Evolutionary conservation across 1,140 invertebrate genomes (phyloP).

Genomic region (Macrostomum lignano): DNA sequence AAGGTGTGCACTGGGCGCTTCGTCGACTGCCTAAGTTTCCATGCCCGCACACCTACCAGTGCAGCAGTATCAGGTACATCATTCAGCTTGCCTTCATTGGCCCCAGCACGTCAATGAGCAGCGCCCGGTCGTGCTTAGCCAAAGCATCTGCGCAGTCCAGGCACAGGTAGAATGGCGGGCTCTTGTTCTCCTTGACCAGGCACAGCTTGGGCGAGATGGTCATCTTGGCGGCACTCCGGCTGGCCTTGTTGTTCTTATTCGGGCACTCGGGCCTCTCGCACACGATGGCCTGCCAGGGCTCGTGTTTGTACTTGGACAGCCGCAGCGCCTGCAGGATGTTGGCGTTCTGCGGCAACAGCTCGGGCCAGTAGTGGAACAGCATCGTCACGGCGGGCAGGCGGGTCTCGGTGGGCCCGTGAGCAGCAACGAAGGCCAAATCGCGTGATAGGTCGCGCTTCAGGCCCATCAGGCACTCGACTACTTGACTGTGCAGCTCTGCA

Average conservation of each 20-base stretch:
- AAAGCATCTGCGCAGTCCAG: conserved; percentile 33
- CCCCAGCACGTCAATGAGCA: too few relatives aligned
- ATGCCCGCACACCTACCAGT: too few relatives aligned
- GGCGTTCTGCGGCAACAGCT: conserved; percentile 66
- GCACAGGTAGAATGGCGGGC: conserved; percentile 15
- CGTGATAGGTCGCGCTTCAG: conserved; percentile 50
- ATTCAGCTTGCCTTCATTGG: too few relatives aligned
- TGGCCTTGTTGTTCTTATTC: too few relatives aligned
- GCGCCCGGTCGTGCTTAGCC: conserved; percentile 37
- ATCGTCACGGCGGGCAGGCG: conserved; percentile 69
- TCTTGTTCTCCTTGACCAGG: too few relatives aligned
- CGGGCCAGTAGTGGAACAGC: conserved; percentile 96
- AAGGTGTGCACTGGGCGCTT: too few relatives aligned
- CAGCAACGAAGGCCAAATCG: conserved; percentile 75
- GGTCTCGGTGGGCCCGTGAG: conserved; percentile 68
- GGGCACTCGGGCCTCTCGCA: too few relatives aligned
- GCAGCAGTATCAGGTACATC: too few relatives aligned
- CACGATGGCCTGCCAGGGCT: too few relatives aligned
- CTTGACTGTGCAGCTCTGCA: conserved; percentile 62
- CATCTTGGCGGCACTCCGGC: conserved; percentile 7
- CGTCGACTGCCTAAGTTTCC: too few relatives aligned
- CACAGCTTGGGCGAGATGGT: too few relatives aligned
- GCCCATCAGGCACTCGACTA: conserved; percentile 71
- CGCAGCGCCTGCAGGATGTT: conserved; percentile 29
- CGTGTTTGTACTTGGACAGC: conserved; percentile 1